These are phyloP conservation scores for Empidonax traillii DNA, from an alignment of 2,113 vertebrate genomes.

Conservation along the genomic window DNA sequence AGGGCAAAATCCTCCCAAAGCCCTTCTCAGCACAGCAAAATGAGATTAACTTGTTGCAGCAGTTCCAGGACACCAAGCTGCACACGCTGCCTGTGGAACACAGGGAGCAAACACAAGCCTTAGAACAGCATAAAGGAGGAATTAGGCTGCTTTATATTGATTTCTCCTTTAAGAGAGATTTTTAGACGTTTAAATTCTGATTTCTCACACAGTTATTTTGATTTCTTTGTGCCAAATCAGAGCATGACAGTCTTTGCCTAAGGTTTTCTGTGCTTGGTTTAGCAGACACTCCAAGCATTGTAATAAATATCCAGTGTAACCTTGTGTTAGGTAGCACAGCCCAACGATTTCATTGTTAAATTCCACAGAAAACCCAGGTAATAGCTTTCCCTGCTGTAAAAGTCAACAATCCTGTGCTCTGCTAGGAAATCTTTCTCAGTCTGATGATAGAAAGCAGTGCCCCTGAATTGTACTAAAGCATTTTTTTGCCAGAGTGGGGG, in stretches of 20 bases:
- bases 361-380: not conserved
- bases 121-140: not conserved
- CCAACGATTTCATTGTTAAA: not conserved
- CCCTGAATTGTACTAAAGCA: rapidly evolving
- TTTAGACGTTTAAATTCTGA: not conserved
- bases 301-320: not conserved
- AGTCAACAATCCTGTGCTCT: rapidly evolving
- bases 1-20: not conserved
- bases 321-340: not conserved
- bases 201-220: not conserved
- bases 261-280: not conserved
- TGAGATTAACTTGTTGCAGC: not conserved
- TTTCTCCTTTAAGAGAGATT: not conserved
- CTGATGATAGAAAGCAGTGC: rapidly evolving
- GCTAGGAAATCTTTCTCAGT: not conserved
- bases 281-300: not conserved
- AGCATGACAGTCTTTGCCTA: not conserved
- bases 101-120: not conserved
- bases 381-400: not conserved
- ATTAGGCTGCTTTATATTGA: not conserved
- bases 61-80: not conserved
- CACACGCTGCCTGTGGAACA: too few species aligned
- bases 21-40: too few species aligned
- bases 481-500: rapidly evolving
- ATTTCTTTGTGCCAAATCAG: not conserved